phyloP scores from a whole-genome alignment of 2,797 vertebrate species.

The Aldrovandia affinis region DNA sequence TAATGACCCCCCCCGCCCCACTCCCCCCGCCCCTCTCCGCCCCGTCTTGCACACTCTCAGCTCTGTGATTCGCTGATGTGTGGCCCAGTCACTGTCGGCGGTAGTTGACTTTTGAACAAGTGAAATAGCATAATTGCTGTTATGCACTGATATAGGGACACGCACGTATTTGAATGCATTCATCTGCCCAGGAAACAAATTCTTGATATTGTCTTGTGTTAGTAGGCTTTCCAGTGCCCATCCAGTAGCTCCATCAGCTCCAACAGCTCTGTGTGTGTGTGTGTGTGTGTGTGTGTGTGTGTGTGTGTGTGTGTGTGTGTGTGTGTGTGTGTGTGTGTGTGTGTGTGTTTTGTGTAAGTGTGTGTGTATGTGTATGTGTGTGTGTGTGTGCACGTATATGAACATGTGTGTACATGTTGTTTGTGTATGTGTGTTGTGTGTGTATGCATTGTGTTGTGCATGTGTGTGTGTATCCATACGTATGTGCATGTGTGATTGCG shows the following conservation, averaged over 20 bases:
- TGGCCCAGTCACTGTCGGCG: not conserved
- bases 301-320: constrained; percentile 25
- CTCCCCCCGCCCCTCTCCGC: not conserved
- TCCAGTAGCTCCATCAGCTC: too few relatives aligned
- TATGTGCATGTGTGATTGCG: not conserved
- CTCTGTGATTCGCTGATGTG: not conserved
- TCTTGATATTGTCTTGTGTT: not conserved
- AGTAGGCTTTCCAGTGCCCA: too few relatives aligned
- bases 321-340: constrained; percentile 12
- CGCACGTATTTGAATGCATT: not conserved
- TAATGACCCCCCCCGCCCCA: not conserved
- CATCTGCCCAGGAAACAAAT: not conserved
- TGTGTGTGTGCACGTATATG: not conserved
- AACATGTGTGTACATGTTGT: not conserved
- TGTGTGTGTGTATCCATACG: not conserved
- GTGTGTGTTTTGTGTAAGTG: constrained; percentile 20
- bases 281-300: constrained; percentile 16
- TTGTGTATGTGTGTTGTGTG: not conserved
- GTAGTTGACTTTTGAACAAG: not conserved
- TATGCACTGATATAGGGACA: too few relatives aligned
- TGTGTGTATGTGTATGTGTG: constrained; percentile 28
- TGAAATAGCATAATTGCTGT: not conserved
- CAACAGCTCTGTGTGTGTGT: not conserved
- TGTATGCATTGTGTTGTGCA: not conserved
- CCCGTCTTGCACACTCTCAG: not conserved